Evolutionary conservation across 1,140 invertebrate species (phyloP), one percentile per base, ranked within the genome.

Genomic region (Drosophila oshimai): DNA sequence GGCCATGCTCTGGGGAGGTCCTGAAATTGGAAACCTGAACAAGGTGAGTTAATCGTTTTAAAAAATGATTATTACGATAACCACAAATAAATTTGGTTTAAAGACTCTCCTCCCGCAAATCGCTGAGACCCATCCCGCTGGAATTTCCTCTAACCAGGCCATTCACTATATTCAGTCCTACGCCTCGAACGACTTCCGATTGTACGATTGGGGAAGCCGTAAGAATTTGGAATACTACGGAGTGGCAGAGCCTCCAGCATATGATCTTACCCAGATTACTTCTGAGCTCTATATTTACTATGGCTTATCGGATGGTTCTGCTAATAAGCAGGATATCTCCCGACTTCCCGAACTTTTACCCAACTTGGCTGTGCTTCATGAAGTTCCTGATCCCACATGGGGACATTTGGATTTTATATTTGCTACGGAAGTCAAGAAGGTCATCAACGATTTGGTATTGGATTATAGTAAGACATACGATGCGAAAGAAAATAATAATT

Each of bases 201-300:
- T 86, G n/a, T 93, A 91, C 61, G 92, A 93, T 71, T 91, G 91
- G 74, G 92, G 92, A 4, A 5, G 5, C 12, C 71, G 62, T 5
- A 81, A 55, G 33, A 94, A 94, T 69, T 45, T 90, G 28, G 49
- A 76, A 29, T 60, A 74, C 6, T 94, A 94, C 50, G 90, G 89
- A 1, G 74, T 79, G 15, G 10, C 74, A 10, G 81, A 60, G 13
- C 93, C 94, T 7, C 93, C 93, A 0, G 62, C 90, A 2, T 94
- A 94, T 67, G 89, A 92, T 37, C 51, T 94, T 4, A 81, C 89
- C 4, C 93, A 93, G 58, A 92, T 96, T 10, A 93, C 93, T 1
- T 41, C 74, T 5, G 94, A 94, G 2, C 86, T 94, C 0, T 93
- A 93, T 2, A 58, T 96, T 1, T 94, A 94, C 68, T 95, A 92